These are phyloP conservation scores for Ganaspis sp. DNA, from an alignment of 1,140 invertebrate species.

Conservation along the genomic window DNA sequence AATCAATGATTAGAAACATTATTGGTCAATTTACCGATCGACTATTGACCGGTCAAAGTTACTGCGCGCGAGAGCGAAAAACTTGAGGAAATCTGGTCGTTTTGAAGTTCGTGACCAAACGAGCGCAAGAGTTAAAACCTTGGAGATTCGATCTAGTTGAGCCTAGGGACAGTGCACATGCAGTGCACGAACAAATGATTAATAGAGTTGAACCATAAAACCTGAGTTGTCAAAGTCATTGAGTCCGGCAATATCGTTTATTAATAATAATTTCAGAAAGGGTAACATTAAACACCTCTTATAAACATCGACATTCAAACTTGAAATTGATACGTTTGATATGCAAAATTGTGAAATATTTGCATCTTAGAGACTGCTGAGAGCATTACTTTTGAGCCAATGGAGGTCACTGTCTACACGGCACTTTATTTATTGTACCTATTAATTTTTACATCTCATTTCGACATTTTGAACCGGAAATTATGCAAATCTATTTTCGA, in stretches of 20 bases:
- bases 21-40: conserved; percentile 59
- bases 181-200: conserved; percentile 8
- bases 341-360: background rate
- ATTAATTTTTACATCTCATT: too few species aligned
- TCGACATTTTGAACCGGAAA: too few species aligned
- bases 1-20: conserved; percentile 56
- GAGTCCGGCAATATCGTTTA: background rate
- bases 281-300: background rate
- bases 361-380: too few species aligned
- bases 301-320: background rate
- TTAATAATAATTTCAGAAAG: conserved; percentile 17
- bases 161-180: background rate
- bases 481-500: too few species aligned
- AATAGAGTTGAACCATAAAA: conserved; percentile 12
- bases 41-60: conserved; percentile 19
- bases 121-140: background rate
- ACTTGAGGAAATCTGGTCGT: background rate
- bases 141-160: background rate
- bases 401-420: too few species aligned
- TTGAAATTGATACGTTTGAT: background rate
- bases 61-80: background rate
- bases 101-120: background rate
- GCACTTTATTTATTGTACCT: too few species aligned
- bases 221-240: background rate
- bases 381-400: too few species aligned